Conservation (phyloP, 2,113 vertebrate species). For the Azemiops feae region DNA sequence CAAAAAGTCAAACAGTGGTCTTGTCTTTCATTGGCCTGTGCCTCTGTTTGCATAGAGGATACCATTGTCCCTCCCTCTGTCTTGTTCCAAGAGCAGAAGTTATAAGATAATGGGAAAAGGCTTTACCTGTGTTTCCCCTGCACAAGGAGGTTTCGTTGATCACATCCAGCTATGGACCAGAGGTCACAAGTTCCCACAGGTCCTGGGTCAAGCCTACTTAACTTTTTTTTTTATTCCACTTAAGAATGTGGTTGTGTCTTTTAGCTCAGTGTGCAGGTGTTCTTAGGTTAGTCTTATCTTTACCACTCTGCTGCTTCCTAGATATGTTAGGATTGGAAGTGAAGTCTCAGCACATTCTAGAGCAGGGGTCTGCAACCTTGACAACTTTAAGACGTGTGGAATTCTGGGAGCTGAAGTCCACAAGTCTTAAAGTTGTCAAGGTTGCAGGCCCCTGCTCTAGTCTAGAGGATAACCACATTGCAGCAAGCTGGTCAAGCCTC, state of each 20-base stretch:
- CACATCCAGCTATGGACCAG: not conserved
- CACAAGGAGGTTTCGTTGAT: not conserved
- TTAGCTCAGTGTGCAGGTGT: not conserved
- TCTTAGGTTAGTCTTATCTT: not conserved
- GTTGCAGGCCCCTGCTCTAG: not conserved
- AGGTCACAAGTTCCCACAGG: not conserved
- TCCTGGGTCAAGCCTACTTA: not conserved
- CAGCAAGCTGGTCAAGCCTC: not conserved
- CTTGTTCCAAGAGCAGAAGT: not conserved
- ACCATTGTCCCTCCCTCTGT: not conserved
- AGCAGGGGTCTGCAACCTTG: too few species aligned
- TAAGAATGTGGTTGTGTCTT: not conserved
- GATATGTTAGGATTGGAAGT: not conserved
- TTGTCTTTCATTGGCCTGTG: not conserved
- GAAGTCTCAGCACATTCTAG: not conserved
- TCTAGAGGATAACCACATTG: not conserved
- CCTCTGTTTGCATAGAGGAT: not conserved
- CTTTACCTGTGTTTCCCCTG: not conserved
- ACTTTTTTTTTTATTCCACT: not conserved
- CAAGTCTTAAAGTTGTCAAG: too few species aligned
- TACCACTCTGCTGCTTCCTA: not conserved
- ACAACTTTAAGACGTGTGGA: too few species aligned
- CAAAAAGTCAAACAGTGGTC: not conserved
- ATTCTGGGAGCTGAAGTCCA: too few species aligned
- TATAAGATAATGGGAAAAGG: not conserved